Conservation (phyloP, 1,140 invertebrate species). For the Lethrus apterus region DNA sequence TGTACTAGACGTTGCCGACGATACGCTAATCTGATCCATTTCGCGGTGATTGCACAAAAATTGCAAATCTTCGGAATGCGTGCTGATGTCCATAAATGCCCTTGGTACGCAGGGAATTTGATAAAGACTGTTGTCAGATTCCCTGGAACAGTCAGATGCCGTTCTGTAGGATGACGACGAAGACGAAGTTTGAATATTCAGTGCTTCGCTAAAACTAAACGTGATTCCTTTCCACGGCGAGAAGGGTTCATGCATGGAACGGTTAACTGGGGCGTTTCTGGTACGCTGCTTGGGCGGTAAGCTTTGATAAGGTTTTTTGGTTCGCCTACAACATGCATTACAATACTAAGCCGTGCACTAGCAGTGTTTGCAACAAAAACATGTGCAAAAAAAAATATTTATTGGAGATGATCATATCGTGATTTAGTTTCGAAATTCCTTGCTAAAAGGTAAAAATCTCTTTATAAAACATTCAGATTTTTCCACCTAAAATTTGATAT, state of each 20-base stretch:
- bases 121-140: conserved; percentile 50
- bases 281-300: conserved; percentile 30
- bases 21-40: conserved; percentile 41
- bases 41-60: conserved; percentile 33
- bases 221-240: conserved; percentile 31
- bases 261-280: conserved; percentile 15
- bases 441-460: background rate
- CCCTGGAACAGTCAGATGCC: conserved; percentile 42
- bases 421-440: background rate
- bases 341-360: conserved; percentile 19
- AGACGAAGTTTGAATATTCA: conserved; percentile 7
- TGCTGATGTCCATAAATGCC: conserved; percentile 48
- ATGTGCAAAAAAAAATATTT: conserved; percentile 9
- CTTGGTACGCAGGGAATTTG: conserved; percentile 49
- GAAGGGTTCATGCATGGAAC: conserved; percentile 24
- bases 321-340: conserved; percentile 37
- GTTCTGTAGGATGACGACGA: conserved; percentile 29
- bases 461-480: too few relatives aligned
- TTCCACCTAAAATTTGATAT: too few relatives aligned
- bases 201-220: conserved; percentile 33
- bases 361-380: conserved; percentile 11
- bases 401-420: background rate
- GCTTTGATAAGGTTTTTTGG: conserved; percentile 30
- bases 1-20: conserved; percentile 41
- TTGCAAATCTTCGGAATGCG: conserved; percentile 48